phyloP scores from a whole-genome alignment of 2,113 vertebrate species.

The Daphoenositta chrysoptera region DNA sequence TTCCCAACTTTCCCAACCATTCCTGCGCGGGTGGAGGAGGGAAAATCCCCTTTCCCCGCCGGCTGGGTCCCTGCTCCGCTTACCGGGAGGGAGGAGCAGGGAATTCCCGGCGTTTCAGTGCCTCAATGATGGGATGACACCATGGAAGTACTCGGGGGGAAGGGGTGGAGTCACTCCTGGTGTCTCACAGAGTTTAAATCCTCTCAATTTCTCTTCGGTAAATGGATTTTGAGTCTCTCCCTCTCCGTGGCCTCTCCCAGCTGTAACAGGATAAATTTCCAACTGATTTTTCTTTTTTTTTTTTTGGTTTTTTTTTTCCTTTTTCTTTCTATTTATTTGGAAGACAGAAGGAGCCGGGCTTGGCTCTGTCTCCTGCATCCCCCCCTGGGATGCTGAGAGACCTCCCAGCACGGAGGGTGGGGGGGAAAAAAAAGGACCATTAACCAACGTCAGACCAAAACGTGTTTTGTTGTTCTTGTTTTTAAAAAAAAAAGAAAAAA shows the following conservation, averaged over 20 bases:
- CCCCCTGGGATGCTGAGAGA: background rate
- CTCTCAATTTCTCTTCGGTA: background rate
- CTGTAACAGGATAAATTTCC: background rate
- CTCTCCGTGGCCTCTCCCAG: background rate
- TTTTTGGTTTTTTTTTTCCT: background rate
- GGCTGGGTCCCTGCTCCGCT: too few relatives aligned
- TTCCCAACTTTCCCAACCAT: background rate
- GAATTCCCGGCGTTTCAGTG: background rate
- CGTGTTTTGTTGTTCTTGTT: conserved; percentile 51
- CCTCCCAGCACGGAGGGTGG: background rate
- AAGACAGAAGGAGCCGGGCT: background rate
- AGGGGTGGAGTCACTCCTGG: background rate
- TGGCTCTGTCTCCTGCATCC: background rate
- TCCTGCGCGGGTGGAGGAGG: background rate
- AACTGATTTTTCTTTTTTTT: conserved; percentile 9
- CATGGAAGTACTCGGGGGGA: background rate
- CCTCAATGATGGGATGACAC: background rate
- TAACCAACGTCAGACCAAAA: conserved; percentile 69
- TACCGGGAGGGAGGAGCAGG: background rate
- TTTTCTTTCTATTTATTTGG: conserved; percentile 67
- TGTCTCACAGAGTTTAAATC: background rate
- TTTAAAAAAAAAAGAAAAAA: background rate
- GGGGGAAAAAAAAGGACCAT: conserved; percentile 69
- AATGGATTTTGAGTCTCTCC: background rate
- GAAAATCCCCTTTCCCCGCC: background rate